Evolutionary conservation across 2,113 vertebrate genomes (phyloP), one percentile per base, ranked within the genome.

Genomic region (Calonectris borealis): DNA sequence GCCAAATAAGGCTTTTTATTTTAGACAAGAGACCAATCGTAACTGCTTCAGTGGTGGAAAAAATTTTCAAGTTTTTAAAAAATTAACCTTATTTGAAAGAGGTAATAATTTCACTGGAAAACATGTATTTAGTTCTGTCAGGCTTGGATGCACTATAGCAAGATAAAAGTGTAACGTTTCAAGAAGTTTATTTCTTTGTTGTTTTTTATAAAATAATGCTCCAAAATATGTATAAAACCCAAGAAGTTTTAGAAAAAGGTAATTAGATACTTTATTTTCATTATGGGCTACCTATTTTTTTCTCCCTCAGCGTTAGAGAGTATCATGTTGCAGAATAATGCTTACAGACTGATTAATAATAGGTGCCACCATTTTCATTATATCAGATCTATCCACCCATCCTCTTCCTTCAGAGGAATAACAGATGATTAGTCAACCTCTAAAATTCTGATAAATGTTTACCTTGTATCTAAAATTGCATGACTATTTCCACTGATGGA

Each of bases 381-480:
- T 36, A 54, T 90, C 57, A 69, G 69, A 88, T 62, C 14, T 88
- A 25, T 78, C 42, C 60, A 84, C 29, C 26, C 64, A 34, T 86
- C 38, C 8, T 83, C 46, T 88, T 83, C 16, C 18, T 18, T 40
- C 19, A 31, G 77, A 94, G 38, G 51, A 94, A 58, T 81, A 71
- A 51, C 38, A 70, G 62, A 16, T 86, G 36, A 83, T 92, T 94
- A 88, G 38, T 75, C 60, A 91, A 10, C 72, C 72, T 95, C 54
- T 86, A 62, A 90, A 94, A 88, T 91, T 61, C 60, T 86, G 71
- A 32, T 77, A 73, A 49, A 92, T 78, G 29, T 75, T 93, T 88
- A 54, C 55, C 40, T 78, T 32, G 7, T 95, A n/a, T 78, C 60
- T 88, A 78, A 92, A 94, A 68, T 46, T 60, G 32, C 22, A 5